Base-by-base conservation (phyloP, 2,888 invertebrate species). In the Ichneumoninae sp. region DNA sequence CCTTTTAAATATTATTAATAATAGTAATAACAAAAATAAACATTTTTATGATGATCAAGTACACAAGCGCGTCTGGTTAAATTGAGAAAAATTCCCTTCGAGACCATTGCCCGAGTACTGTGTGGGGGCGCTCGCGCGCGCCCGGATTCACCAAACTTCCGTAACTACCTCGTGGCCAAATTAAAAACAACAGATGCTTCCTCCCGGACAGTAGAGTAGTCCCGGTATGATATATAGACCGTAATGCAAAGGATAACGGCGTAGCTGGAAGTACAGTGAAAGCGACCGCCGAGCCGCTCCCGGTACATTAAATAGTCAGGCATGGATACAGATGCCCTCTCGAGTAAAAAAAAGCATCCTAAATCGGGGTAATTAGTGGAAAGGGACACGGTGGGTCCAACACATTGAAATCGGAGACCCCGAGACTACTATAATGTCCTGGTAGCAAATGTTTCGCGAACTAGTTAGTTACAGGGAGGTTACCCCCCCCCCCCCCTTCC, bases 291-390 rank as follows among this genome's bases (percentile, higher is more conserved):
- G 80, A 78, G 70, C 80, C 70, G 70, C 69, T 60, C 13, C 57
- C 78, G 81, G 87, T 85, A 83, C 87, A 86, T 88, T 88, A 86
- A 86, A 87, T 83, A 82, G 82, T 85, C 80, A 75, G 83, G 83
- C 85, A 83, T 71, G 83, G 85, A 85, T 87, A 86, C 83, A 86
- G 85, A 87, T 83, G 81, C 81, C 86, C 84, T 74, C 75, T 30
- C 57, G 73, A 85, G 85, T 83, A 86, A 63, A 33, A 33, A 33
- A 65, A 65, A 65, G 65, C 89, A 90, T 85, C 88, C 88, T 89
- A 88, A 90, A 89, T 90, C 87, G 88, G 86, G 85, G 89, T 88
- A 90, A 90, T 89, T 89, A 89, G 89, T 80, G 83, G 82, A 82
- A 77, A 54, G 74, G 73, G 81, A 50, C 57, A 54, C 52, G 44